Conservation (phyloP, 2,113 vertebrate species). For the Phylloscopus trochilus region DNA sequence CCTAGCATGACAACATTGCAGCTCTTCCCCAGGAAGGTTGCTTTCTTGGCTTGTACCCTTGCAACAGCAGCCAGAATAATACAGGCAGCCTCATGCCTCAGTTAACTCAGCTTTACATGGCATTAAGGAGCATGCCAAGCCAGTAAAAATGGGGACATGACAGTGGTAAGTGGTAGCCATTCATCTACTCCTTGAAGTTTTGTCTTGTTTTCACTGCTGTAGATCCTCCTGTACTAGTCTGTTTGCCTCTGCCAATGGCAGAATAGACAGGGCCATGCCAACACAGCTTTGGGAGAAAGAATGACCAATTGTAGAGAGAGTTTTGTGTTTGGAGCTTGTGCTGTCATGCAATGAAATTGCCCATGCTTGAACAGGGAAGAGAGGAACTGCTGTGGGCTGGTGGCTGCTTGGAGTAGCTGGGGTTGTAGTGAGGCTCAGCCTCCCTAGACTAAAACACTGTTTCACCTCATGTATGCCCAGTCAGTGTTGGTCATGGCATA, state of each 20-base stretch:
- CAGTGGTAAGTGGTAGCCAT: background rate
- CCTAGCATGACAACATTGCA: background rate
- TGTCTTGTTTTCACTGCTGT: slow-evolving; percentile 22
- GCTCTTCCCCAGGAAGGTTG: background rate
- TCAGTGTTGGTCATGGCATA: background rate
- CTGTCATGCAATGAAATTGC: background rate
- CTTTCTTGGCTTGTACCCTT: background rate
- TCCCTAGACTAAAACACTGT: background rate
- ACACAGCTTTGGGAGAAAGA: background rate
- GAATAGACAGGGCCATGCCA: background rate
- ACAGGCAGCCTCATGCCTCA: background rate
- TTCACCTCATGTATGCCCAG: background rate
- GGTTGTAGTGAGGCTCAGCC: background rate
- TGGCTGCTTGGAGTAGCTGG: background rate
- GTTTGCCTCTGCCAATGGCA: background rate
- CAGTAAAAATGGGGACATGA: background rate
- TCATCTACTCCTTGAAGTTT: slow-evolving; percentile 6
- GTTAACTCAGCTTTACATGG: slow-evolving; percentile 30
- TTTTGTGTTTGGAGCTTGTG: slow-evolving; percentile 3
- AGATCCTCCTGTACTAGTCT: background rate
- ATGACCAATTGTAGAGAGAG: background rate
- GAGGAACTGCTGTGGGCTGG: accelerated
- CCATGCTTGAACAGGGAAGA: background rate
- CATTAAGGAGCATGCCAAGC: background rate
- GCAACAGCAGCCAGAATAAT: background rate